Evolutionary conservation across 2,888 invertebrate species (phyloP).

Genomic region (Drepana falcataria): DNA sequence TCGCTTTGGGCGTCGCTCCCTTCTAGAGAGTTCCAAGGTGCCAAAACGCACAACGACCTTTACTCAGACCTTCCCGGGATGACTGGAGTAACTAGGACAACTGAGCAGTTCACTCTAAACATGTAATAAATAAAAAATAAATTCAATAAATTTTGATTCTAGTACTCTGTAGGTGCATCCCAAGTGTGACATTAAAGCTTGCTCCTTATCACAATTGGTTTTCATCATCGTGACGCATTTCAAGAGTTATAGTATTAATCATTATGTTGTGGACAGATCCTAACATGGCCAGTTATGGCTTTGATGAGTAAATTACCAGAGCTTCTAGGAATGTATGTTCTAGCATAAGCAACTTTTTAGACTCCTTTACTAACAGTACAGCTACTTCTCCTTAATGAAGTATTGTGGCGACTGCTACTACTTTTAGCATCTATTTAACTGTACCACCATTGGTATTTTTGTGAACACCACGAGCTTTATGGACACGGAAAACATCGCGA

Average conservation of each 20-base stretch:
- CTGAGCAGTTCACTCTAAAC: conserved; percentile 7
- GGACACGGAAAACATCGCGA: no score
- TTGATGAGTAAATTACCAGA: no score
- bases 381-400: no score
- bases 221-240: conserved; percentile 55
- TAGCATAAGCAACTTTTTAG: no score
- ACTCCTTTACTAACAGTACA: no score
- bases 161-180: conserved; percentile 83
- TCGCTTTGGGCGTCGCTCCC: conserved; percentile 79
- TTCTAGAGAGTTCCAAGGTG: conserved; percentile 73
- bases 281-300: no score
- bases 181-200: conserved; percentile 86
- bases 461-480: no score
- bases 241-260: neutral
- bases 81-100: conserved; percentile 48
- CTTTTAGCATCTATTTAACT: no score
- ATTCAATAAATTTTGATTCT: conserved; percentile 19
- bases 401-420: no score
- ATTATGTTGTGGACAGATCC: no score
- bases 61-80: conserved; percentile 91
- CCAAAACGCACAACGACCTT: conserved; percentile 57
- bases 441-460: no score
- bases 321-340: no score
- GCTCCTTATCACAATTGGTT: conserved; percentile 44
- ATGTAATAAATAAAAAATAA: conserved; percentile 1